Evolutionary conservation across 2,113 vertebrate species (phyloP), one percentile per base, ranked within the genome.

Genomic region (Spea bombifrons): DNA sequence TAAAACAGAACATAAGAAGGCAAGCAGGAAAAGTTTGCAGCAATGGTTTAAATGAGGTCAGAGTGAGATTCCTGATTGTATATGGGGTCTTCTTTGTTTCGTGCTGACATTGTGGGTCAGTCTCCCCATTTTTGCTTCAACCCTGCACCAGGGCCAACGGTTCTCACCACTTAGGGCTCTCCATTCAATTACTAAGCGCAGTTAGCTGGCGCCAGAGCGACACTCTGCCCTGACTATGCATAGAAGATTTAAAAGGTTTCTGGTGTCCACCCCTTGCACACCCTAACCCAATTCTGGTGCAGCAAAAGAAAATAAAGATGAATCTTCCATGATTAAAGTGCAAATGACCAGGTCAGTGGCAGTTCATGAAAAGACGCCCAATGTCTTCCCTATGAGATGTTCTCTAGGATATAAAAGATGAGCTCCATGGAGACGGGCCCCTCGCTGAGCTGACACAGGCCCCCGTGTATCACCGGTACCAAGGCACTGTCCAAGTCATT

Each of bases 321-420:
- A 90, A 90, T 90, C 84, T 86, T 93, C 91, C 91, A 89, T 89
- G 93, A 92, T 92, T 91, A 92, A 95, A 96, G 94, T 94, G 94
- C 92, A 94, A 95, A 93, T 91, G 90, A 89, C 88, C 87, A 87
- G 86, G 88, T 63, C 70, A 8, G 71, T 55, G 71, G 63, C 52
- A 67, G 70, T 61, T 73, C 59, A 10, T 55, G 75, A 66, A 69
- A 70, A 73, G 47, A 73, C 52, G 43, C 69, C 55, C 6, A 30
- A 7, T 45, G 16, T 86, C 84, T 92, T 86, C 68, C 75, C 86
- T 93, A 99, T 71, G 94, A 94, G 86, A 98, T 96, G 90, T 95
- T 97, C 87, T 99, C 96, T 86, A 98, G 91, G 87, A 99, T 97
- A 92, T 98, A 98, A 89, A 99, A 98, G 88, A 97, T 94, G 84